These are phyloP conservation scores for Perdix hodgsoniae DNA, from an alignment of 2,797 vertebrate species.

Conservation along the genomic window DNA sequence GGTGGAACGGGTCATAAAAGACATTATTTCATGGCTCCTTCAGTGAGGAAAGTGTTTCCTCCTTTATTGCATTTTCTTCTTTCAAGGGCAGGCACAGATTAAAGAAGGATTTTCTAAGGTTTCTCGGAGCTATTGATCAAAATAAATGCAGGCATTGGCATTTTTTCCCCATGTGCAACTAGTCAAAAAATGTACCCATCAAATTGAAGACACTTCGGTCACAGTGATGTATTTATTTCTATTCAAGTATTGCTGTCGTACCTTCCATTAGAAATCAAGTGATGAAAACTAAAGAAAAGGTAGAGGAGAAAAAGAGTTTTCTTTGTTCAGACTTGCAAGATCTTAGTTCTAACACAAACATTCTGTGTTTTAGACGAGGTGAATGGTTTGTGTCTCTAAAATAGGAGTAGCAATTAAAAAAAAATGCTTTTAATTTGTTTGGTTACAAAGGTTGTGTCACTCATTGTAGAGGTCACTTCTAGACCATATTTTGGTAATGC, in stretches of 20 bases:
- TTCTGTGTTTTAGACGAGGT: not conserved
- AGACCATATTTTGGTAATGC: not conserved
- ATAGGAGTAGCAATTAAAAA: not conserved
- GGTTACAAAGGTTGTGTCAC: not conserved
- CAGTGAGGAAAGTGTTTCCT: not conserved
- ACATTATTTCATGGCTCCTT: not conserved
- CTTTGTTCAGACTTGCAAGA: not conserved
- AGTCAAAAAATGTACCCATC: not conserved
- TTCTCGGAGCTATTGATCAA: conserved; percentile 19
- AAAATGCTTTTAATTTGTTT: too few species aligned
- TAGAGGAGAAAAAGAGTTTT: not conserved
- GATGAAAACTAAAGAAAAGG: not conserved
- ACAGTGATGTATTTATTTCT: not conserved
- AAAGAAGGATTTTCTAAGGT: not conserved
- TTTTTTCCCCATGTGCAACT: not conserved
- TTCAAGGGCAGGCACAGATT: not conserved
- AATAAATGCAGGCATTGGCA: not conserved
- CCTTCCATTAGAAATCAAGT: not conserved
- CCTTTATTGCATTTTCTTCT: conserved; percentile 8
- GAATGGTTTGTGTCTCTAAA: not conserved
- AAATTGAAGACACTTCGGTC: not conserved
- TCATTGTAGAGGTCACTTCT: not conserved
- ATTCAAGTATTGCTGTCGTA: not conserved
- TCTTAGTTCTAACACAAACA: not conserved
- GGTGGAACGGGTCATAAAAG: not conserved